Evolutionary conservation across 1,140 invertebrate genomes (phyloP).

Genomic region (Platorchestia sp.): DNA sequence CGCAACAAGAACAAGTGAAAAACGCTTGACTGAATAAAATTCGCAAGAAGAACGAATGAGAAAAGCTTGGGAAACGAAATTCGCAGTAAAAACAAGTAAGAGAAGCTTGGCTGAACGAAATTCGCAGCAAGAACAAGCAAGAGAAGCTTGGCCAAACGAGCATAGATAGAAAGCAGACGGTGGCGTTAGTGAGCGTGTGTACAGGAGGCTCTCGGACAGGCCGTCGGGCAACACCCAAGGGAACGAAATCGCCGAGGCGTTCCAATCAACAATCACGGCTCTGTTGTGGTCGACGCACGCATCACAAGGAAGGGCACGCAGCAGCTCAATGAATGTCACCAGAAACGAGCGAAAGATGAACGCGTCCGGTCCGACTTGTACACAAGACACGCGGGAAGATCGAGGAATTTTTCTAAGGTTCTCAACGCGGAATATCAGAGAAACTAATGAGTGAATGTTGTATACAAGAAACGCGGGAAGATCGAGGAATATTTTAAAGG

Average conservation of each 20-base stretch:
- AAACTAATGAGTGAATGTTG: neutral
- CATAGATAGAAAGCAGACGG: neutral
- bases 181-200: neutral
- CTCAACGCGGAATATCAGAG: neutral
- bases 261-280: constrained; percentile 28
- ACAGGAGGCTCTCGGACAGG: neutral
- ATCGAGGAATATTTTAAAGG: neutral
- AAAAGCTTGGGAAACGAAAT: neutral
- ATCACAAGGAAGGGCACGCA: neutral
- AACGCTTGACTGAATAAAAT: neutral
- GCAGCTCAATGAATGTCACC: neutral
- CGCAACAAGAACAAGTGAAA: neutral
- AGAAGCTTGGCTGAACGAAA: too few species aligned
- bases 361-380: neutral
- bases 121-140: neutral
- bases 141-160: neutral
- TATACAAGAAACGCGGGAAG: neutral
- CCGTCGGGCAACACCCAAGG: neutral
- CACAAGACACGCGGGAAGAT: neutral
- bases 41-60: neutral
- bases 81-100: neutral
- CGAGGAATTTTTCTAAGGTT: neutral
- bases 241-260: neutral
- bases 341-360: neutral
- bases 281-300: neutral